Conservation (phyloP, 2,888 invertebrate species). For the Aradus depressus region DNA sequence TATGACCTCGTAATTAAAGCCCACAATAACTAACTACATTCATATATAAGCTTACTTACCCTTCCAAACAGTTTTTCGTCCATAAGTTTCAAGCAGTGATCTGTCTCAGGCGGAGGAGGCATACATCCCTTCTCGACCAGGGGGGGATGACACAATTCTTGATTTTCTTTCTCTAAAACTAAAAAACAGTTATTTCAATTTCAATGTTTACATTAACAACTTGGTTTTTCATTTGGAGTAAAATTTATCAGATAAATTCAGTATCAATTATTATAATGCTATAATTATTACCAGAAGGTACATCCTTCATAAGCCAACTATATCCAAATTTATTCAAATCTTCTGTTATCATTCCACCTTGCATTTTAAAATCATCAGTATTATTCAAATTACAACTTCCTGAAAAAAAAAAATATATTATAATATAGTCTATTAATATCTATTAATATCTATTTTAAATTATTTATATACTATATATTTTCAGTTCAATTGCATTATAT, state of each 20-base stretch:
- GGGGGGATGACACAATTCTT: slow-evolving; percentile 22
- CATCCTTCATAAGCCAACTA: slow-evolving; percentile 42
- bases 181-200: slow-evolving; percentile 1
- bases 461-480: too few species aligned
- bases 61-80: slow-evolving; percentile 45
- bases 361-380: slow-evolving; percentile 35
- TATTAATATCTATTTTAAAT: too few species aligned
- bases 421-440: too few species aligned
- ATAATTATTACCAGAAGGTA: slow-evolving; percentile 21
- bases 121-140: slow-evolving; percentile 26
- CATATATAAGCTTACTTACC: slow-evolving; percentile 32
- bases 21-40: too few species aligned
- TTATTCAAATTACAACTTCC: slow-evolving; percentile 37
- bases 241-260: not conserved
- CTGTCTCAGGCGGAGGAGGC: slow-evolving; percentile 40
- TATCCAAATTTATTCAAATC: slow-evolving; percentile 43
- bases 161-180: slow-evolving; percentile 28
- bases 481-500: too few species aligned
- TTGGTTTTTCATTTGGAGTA: not conserved
- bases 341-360: slow-evolving; percentile 38
- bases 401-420: slow-evolving; percentile 29
- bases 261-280: slow-evolving; percentile 10
- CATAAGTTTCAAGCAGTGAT: slow-evolving; percentile 56
- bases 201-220: not conserved
- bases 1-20: too few species aligned